Evolutionary conservation across 2,113 vertebrate genomes (phyloP).

Genomic region (Psophia crepitans): DNA sequence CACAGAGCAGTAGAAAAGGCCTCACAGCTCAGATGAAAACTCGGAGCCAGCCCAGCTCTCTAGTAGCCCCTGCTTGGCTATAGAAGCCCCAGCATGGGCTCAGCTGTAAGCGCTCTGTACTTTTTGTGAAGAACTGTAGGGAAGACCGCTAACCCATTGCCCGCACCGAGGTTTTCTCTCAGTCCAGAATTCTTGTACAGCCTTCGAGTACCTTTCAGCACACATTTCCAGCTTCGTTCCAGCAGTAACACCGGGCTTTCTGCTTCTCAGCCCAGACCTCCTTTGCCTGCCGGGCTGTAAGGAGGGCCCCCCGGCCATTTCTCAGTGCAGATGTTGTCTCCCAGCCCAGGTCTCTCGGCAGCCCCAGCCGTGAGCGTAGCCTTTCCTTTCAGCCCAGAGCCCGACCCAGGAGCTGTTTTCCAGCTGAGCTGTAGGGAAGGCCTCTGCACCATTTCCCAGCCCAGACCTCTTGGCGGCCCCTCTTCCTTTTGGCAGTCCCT

Average conservation of each 20-base stretch:
- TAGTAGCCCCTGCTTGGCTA: not conserved
- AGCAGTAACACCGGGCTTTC: not conserved
- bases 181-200: not conserved
- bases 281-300: not conserved
- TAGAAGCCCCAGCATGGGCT: not conserved
- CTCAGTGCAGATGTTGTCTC: not conserved
- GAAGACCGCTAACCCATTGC: not conserved
- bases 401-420: not conserved
- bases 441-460: not conserved
- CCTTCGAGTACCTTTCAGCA: not conserved
- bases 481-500: not conserved
- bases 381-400: not conserved
- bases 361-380: rapidly evolving
- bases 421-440: not conserved
- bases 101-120: not conserved
- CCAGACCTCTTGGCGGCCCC: not conserved
- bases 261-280: rapidly evolving
- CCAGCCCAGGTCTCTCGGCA: not conserved
- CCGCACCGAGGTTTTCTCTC: not conserved
- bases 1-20: not conserved
- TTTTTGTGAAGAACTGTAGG: not conserved
- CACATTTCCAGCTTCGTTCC: not conserved
- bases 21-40: not conserved
- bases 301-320: not conserved
- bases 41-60: not conserved